A percentile compares a stretch with the other conserved stretches of the same genome.
Conservation (phyloP, 2,113 vertebrate species). For the Struthio camelus region DNA sequence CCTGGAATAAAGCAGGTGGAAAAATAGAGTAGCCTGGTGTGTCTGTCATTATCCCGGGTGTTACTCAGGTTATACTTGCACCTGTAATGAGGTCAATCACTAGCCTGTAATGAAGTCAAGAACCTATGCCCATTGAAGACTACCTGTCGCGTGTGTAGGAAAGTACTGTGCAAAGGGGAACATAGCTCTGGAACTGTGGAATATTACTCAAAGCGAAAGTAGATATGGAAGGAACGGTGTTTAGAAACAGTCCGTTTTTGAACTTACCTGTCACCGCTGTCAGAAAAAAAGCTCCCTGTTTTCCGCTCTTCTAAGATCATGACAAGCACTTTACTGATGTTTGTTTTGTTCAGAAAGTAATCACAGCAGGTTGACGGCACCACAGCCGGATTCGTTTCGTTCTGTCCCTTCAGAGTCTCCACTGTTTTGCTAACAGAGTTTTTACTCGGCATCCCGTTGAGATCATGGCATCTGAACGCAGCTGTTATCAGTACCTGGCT, state of each 20-base stretch:
- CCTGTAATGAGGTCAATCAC: background rate
- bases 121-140: background rate
- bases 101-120: background rate
- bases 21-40: background rate
- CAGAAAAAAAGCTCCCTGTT: background rate
- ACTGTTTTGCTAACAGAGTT: background rate
- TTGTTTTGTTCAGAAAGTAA: background rate
- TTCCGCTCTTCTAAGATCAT: background rate
- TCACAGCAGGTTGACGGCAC: background rate
- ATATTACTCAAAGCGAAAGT: background rate
- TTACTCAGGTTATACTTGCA: background rate
- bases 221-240: background rate
- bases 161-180: background rate
- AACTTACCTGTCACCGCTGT: background rate
- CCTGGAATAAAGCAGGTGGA: rapidly evolving
- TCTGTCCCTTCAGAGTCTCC: background rate
- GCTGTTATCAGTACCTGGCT: background rate
- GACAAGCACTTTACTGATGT: background rate
- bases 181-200: background rate
- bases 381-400: background rate
- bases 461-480: background rate
- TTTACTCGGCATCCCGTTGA: background rate
- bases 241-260: background rate
- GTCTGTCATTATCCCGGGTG: background rate
- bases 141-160: background rate